These are phyloP conservation scores for Margaritifera margaritifera DNA, from an alignment of 2,888 invertebrate species.

Conservation along the genomic window DNA sequence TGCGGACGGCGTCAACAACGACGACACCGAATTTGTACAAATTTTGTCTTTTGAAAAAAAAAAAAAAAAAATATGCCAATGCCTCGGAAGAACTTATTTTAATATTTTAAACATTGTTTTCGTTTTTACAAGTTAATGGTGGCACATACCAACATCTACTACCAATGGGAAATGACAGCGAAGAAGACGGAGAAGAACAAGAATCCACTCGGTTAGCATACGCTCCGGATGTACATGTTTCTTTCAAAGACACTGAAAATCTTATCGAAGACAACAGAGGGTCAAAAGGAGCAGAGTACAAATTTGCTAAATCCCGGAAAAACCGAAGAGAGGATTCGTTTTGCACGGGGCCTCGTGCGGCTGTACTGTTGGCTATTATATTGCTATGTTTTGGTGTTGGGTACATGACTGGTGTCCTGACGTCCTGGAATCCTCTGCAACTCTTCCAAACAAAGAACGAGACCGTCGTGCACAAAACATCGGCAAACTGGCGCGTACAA, in stretches of 20 bases:
- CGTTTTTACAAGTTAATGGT: too few relatives aligned
- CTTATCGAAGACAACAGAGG: slow-evolving; percentile 9
- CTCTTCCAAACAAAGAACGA: too few relatives aligned
- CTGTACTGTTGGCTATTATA: slow-evolving; percentile 33
- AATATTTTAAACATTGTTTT: too few relatives aligned
- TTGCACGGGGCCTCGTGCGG: slow-evolving; percentile 43
- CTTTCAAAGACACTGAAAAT: slow-evolving; percentile 15
- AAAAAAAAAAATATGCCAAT: too few relatives aligned
- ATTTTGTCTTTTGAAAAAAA: too few relatives aligned
- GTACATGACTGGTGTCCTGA: slow-evolving; percentile 43
- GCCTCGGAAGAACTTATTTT: too few relatives aligned
- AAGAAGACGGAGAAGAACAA: slow-evolving; percentile 33
- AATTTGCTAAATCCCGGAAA: slow-evolving; percentile 20
- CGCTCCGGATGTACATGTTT: slow-evolving; percentile 11
- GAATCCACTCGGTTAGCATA: slow-evolving; percentile 1
- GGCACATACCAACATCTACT: slow-evolving; percentile 36
- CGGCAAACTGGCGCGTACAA: slow-evolving; percentile 47
- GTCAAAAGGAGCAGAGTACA: slow-evolving; percentile 27
- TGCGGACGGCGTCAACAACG: too few relatives aligned
- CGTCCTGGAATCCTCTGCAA: slow-evolving; percentile 9
- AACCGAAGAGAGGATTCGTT: slow-evolving; percentile 15
- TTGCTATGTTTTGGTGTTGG: slow-evolving; percentile 41
- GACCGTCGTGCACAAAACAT: slow-evolving; percentile 14
- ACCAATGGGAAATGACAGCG: slow-evolving; percentile 41
- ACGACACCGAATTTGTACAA: too few relatives aligned